A percentile compares a stretch with the other conserved stretches of the same genome.
These are phyloP conservation scores for Leiothrix lutea DNA, from an alignment of 2,113 vertebrate genomes.

Conservation along the genomic window DNA sequence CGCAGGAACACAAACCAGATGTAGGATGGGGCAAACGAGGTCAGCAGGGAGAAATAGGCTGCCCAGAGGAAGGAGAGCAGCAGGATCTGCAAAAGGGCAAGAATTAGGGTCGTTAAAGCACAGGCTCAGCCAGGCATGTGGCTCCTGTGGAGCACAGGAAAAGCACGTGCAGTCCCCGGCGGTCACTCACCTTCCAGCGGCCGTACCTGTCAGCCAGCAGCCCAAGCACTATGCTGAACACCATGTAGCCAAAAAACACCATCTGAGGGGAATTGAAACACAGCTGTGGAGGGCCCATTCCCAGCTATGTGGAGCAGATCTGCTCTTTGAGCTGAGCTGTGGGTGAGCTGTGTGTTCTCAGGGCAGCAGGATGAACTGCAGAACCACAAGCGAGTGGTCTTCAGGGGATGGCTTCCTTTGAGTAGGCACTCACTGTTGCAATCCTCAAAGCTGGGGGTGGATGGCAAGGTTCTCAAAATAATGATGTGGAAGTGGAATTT, in stretches of 20 bases:
- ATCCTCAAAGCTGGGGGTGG: neutral
- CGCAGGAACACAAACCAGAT: conserved; percentile 93
- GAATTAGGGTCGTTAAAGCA: neutral
- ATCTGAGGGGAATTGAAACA: conserved; percentile 74
- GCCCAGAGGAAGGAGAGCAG: conserved; percentile 89
- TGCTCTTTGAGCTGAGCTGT: neutral
- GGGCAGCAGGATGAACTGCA: neutral
- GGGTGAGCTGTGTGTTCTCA: neutral
- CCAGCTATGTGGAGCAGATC: neutral
- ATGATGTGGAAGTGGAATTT: neutral
- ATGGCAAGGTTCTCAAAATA: neutral
- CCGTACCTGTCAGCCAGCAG: conserved; percentile 89
- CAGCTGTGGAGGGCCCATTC: neutral
- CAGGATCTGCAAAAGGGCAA: conserved; percentile 76
- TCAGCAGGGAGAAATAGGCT: conserved; percentile 91
- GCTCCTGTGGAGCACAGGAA: rapidly evolving
- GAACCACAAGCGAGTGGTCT: rapidly evolving
- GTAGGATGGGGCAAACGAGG: conserved; percentile 89
- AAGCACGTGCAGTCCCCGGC: rapidly evolving
- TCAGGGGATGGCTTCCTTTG: neutral
- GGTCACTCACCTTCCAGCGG: conserved; percentile 86
- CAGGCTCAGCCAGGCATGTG: rapidly evolving
- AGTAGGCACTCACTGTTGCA: neutral
- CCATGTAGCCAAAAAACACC: conserved; percentile 96
- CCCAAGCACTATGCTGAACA: conserved; percentile 86